Conservation (phyloP, 2,888 invertebrate species). For the Ormia ochracea region DNA sequence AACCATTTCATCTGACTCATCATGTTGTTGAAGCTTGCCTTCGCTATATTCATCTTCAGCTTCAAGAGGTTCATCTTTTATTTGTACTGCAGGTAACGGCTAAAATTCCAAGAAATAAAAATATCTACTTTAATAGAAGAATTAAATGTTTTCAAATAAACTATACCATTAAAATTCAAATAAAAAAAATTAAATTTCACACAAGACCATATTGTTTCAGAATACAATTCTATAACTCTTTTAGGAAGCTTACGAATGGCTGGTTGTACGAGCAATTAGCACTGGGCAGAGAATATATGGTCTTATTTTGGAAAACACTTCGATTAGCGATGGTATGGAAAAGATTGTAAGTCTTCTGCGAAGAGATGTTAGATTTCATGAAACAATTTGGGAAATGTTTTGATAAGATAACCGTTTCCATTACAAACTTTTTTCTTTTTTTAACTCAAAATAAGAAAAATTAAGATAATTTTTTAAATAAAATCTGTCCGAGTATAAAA, state of each 20-base stretch:
- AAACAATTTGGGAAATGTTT: too few species aligned
- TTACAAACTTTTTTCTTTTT: not conserved
- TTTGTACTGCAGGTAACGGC: constrained; percentile 74
- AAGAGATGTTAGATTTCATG: too few species aligned
- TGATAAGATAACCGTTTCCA: too few species aligned
- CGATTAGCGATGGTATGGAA: too few species aligned
- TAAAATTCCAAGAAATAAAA: constrained; percentile 59
- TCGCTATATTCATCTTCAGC: constrained; percentile 72
- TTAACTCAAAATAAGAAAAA: not conserved
- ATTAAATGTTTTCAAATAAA: not conserved
- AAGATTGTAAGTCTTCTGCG: too few species aligned
- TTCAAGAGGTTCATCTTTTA: constrained; percentile 75
- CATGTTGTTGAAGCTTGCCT: constrained; percentile 67
- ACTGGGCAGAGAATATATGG: too few species aligned
- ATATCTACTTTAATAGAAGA: constrained; percentile 28
- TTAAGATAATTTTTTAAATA: not conserved
- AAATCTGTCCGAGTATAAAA: constrained; percentile 2
- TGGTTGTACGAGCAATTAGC: too few species aligned
- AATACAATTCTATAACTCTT: too few species aligned
- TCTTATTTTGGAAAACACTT: too few species aligned
- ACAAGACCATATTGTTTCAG: too few species aligned
- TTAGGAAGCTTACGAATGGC: too few species aligned
- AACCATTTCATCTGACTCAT: constrained; percentile 75
- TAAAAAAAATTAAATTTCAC: not conserved
- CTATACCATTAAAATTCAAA: not conserved